These are phyloP conservation scores for Chymomyza costata DNA, from an alignment of 1,140 invertebrate genomes.

Conservation along the genomic window DNA sequence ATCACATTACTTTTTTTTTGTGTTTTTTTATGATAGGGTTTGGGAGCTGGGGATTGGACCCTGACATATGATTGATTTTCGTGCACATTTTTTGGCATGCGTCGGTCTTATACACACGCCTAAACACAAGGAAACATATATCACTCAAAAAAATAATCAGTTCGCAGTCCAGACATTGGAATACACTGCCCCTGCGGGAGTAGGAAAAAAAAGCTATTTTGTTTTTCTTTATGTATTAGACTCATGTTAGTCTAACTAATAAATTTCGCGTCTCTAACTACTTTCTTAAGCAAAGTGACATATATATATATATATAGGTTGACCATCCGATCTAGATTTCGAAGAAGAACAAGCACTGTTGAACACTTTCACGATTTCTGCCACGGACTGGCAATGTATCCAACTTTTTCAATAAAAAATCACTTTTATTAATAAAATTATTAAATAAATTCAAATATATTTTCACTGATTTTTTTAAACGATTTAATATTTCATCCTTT, in stretches of 20 bases:
- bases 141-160: not conserved
- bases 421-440: no score
- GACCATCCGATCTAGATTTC: no score
- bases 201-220: not conserved
- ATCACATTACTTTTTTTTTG: constrained; percentile 53
- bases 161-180: not conserved
- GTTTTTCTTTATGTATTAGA: no score
- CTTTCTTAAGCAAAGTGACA: no score
- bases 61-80: constrained; percentile 64
- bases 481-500: not conserved
- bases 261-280: no score
- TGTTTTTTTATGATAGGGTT: constrained; percentile 45
- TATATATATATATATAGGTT: no score
- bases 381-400: no score
- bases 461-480: not conserved
- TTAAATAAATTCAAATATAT: not conserved
- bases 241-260: no score
- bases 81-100: constrained; percentile 1
- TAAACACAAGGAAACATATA: not conserved
- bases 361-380: no score
- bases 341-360: no score
- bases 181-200: not conserved
- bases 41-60: constrained; percentile 32
- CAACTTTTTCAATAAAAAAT: no score
- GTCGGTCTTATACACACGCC: not conserved